Conservation (phyloP, 2,113 vertebrate genomes). For the Bubo scandiacus region DNA sequence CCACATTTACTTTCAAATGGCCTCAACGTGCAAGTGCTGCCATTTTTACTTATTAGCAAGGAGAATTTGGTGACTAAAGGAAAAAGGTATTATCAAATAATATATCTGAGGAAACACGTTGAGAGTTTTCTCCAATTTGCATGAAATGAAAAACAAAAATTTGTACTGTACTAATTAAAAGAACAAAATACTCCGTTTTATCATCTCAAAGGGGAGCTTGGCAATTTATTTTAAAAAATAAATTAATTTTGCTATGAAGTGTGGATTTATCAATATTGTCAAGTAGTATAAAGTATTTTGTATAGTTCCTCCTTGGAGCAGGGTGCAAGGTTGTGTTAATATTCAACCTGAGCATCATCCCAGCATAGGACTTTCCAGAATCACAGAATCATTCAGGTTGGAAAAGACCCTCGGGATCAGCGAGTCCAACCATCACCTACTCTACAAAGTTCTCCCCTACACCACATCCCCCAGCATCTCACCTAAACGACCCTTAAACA, state of each 20-base stretch:
- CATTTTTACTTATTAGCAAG: not conserved
- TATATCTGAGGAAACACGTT: fast-evolving
- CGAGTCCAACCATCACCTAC: too few relatives aligned
- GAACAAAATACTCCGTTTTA: not conserved
- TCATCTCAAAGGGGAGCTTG: not conserved
- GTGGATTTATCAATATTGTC: not conserved
- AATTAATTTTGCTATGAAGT: not conserved
- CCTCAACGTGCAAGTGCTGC: not conserved
- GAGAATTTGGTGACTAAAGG: not conserved
- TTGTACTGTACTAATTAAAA: not conserved
- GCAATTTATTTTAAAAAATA: not conserved
- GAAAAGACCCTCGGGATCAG: too few relatives aligned
- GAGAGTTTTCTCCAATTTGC: not conserved
- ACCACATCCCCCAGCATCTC: too few relatives aligned
- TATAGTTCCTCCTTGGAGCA: not conserved
- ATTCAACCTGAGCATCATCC: not conserved
- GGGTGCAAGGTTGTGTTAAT: not conserved
- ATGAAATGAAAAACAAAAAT: not conserved
- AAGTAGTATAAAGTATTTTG: not conserved
- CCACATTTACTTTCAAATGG: not conserved
- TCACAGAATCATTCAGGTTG: too few relatives aligned
- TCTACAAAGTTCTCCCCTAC: too few relatives aligned
- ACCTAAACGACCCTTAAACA: too few relatives aligned
- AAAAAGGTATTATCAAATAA: not conserved
- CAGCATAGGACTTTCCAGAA: too few relatives aligned